These are phyloP conservation scores for Holothuria scabra DNA, from an alignment of 53 echinoderm and acorn worm genomes.

Conservation along the genomic window DNA sequence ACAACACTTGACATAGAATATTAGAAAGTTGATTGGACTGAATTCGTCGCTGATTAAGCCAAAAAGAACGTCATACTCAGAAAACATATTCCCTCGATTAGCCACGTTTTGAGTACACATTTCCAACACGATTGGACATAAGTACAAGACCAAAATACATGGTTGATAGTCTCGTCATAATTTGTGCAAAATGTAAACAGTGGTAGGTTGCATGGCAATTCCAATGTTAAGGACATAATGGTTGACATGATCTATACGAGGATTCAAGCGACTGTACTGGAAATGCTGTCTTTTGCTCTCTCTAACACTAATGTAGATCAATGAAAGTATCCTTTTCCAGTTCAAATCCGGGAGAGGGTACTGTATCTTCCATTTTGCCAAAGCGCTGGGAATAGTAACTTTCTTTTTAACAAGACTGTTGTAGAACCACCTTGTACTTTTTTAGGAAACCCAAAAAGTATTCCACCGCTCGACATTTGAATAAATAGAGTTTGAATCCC, in stretches of 20 bases:
- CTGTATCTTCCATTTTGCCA: background rate
- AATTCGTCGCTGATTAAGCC: background rate
- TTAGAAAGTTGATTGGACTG: background rate
- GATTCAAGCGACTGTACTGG: too few relatives aligned
- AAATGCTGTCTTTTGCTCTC: too few relatives aligned
- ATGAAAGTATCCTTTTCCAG: background rate
- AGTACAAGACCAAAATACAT: too few relatives aligned
- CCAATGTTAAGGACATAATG: too few relatives aligned
- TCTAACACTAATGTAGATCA: background rate
- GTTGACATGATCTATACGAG: too few relatives aligned
- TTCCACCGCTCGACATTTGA: background rate
- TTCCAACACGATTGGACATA: too few relatives aligned
- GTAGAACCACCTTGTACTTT: constrained; percentile 1
- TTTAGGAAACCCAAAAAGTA: background rate
- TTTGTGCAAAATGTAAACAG: too few relatives aligned
- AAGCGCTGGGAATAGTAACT: constrained; percentile 5
- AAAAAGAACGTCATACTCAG: background rate
- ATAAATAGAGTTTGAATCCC: background rate
- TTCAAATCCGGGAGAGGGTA: background rate
- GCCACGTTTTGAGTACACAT: too few relatives aligned
- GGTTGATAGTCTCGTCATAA: too few relatives aligned
- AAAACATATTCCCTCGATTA: too few relatives aligned
- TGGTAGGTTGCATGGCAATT: too few relatives aligned
- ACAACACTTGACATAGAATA: background rate
- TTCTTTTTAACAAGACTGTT: background rate